These are phyloP conservation scores for Laterallus jamaicensis DNA, from an alignment of 2,113 vertebrate genomes.

Conservation along the genomic window DNA sequence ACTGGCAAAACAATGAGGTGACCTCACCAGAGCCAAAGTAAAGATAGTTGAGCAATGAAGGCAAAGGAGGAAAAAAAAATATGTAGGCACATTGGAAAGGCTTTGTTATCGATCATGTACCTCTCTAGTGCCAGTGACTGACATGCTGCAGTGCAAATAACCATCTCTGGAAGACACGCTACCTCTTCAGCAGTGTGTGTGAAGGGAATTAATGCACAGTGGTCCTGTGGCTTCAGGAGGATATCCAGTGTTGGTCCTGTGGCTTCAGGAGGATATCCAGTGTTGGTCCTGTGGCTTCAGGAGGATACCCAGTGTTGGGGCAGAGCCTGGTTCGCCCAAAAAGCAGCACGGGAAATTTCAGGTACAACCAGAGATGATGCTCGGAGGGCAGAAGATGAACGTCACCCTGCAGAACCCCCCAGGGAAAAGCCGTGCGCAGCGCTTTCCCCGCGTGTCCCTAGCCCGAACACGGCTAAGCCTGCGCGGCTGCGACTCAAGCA, in stretches of 20 bases:
- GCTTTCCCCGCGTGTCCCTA: neutral
- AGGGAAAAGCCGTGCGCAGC: neutral
- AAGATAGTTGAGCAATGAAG: neutral
- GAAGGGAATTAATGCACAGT: fast-evolving
- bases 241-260: fast-evolving
- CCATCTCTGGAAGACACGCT: neutral
- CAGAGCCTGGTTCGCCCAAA: neutral
- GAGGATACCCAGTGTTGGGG: neutral
- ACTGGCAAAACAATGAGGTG: neutral
- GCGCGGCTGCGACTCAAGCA: fast-evolving
- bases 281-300: neutral
- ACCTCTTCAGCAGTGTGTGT: neutral
- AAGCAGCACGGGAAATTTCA: neutral
- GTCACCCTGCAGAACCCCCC: neutral
- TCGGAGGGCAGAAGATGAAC: neutral
- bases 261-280: neutral
- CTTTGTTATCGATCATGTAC: neutral
- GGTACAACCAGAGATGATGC: neutral
- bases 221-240: neutral
- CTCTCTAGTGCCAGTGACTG: neutral
- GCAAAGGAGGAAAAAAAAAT: neutral
- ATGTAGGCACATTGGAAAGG: neutral
- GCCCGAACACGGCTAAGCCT: neutral
- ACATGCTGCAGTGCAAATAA: fast-evolving
- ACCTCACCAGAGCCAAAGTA: neutral